phyloP scores from a whole-genome alignment of 2,113 vertebrate genomes.

The Hippocampus guttulatus region DNA sequence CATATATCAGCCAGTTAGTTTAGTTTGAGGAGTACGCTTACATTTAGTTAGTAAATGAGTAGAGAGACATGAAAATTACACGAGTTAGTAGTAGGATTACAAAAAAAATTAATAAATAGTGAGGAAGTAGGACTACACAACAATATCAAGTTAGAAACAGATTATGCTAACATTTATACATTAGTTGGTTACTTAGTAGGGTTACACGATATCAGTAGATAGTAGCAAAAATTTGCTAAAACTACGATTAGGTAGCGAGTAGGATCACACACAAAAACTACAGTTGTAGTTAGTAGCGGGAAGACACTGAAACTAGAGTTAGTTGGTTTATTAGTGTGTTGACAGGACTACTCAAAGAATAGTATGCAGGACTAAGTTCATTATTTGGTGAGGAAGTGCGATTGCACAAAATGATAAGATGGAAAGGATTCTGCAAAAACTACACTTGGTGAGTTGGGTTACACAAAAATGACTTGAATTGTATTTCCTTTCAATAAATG shows the following conservation, averaged over 20 bases:
- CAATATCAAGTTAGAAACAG: not conserved
- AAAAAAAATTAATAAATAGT: not conserved
- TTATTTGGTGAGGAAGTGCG: not conserved
- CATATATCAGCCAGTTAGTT: no score
- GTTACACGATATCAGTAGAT: not conserved
- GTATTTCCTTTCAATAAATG: not conserved
- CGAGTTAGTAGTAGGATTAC: not conserved
- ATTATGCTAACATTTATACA: not conserved
- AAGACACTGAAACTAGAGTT: not conserved
- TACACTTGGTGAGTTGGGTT: not conserved
- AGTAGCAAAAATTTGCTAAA: not conserved
- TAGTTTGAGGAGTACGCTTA: no score
- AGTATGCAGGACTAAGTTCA: not conserved
- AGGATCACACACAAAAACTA: not conserved
- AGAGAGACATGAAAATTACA: no score
- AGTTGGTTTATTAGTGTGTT: not conserved
- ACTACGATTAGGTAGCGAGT: not conserved
- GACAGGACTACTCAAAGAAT: not conserved
- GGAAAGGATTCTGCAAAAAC: not conserved
- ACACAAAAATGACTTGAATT: constrained; percentile 9
- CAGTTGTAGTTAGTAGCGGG: not conserved
- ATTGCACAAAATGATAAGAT: not conserved
- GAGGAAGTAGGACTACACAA: not conserved
- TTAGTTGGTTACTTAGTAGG: not conserved
- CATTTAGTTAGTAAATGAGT: no score